A percentile compares a stretch with the other conserved stretches of the same genome.
phyloP scores from a whole-genome alignment of 2,113 vertebrate species.

The Nyctibius bracteatus region DNA sequence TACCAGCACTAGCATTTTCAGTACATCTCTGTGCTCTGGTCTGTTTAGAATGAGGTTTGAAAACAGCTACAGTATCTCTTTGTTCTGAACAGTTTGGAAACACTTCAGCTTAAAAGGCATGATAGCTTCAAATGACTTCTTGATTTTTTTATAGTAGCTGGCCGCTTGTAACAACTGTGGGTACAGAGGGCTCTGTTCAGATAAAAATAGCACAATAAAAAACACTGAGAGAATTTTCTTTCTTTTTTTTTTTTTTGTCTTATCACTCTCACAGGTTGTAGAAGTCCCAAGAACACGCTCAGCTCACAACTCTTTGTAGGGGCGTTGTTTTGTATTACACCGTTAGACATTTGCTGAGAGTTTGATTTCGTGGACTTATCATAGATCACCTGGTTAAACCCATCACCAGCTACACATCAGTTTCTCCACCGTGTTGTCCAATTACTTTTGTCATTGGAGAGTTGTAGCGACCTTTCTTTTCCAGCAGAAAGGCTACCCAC shows the following conservation, averaged over 20 bases:
- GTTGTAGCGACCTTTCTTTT: neutral
- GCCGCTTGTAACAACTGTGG: neutral
- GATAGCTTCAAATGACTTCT: neutral
- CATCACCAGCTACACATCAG: neutral
- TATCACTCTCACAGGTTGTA: neutral
- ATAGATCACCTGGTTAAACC: neutral
- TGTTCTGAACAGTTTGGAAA: neutral
- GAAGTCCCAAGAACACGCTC: neutral
- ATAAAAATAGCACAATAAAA: neutral
- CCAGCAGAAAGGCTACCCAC: neutral
- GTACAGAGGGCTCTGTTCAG: neutral
- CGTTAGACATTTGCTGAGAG: neutral
- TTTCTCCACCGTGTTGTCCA: neutral
- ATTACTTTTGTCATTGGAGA: neutral
- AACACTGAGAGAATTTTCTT: neutral
- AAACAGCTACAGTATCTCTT: neutral
- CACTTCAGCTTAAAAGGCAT: neutral
- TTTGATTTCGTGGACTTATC: neutral
- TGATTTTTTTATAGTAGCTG: neutral
- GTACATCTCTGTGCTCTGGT: neutral
- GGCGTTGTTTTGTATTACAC: neutral
- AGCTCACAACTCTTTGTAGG: accelerated
- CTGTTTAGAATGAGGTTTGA: neutral
- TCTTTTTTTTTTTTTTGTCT: neutral
- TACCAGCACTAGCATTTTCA: neutral